Conservation (phyloP, 2,797 vertebrate species). For the Sebastes baramenuke region DNA sequence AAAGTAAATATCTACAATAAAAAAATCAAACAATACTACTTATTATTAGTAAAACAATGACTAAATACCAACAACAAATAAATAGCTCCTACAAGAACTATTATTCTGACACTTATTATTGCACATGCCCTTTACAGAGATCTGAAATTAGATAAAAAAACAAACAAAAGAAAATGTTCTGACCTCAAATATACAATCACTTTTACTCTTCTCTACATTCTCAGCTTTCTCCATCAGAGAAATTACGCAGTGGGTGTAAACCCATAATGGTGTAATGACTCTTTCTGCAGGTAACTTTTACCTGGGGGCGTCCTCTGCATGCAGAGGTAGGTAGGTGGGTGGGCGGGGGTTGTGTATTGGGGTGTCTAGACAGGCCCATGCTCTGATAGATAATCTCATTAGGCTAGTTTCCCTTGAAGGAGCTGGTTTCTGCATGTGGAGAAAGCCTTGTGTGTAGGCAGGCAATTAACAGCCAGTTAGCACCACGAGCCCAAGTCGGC, state of each 20-base stretch:
- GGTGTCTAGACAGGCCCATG: constrained; percentile 83
- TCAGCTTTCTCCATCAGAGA: constrained; percentile 35
- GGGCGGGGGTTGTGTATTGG: constrained; percentile 80
- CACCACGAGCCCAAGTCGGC: constrained; percentile 71
- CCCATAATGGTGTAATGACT: constrained; percentile 74
- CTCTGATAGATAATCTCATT: constrained; percentile 86
- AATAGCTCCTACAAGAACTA: too few species aligned
- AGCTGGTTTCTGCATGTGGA: constrained; percentile 75
- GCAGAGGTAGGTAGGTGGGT: not conserved
- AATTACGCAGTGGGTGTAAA: constrained; percentile 67
- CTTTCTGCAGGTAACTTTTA: constrained; percentile 75
- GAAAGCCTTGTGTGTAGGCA: constrained; percentile 60
- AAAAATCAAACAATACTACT: too few species aligned
- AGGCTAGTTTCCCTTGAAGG: constrained; percentile 78
- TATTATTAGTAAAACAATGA: too few species aligned
- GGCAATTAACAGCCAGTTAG: constrained; percentile 83
- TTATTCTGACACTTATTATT: not conserved
- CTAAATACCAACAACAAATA: too few species aligned
- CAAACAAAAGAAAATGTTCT: not conserved
- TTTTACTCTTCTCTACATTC: not conserved
- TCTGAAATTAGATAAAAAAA: not conserved
- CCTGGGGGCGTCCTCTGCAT: constrained; percentile 62
- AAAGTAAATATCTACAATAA: too few species aligned
- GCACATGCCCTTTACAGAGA: not conserved
- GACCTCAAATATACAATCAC: not conserved